Percentiles rank a stretch among this genome's conserved stretches.
Conservation (phyloP, 2,797 vertebrate species). For the Peromyscus aztecus region DNA sequence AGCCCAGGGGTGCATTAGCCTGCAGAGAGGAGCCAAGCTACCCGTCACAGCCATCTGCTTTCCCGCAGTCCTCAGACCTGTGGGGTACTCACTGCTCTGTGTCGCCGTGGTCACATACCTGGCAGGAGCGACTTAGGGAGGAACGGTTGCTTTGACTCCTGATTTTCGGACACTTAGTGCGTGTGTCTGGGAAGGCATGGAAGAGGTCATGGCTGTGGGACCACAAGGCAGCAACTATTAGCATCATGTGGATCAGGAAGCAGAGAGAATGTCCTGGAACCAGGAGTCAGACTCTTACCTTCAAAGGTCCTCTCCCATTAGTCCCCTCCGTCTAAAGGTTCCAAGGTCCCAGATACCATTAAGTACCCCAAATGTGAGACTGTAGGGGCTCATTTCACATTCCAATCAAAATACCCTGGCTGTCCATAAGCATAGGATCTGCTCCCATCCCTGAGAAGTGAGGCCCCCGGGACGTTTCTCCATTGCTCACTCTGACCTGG, state of each 20-base stretch:
- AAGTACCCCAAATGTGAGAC: neutral
- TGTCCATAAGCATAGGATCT: fast-evolving
- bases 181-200: neutral
- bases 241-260: neutral
- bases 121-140: neutral
- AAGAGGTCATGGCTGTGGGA: neutral
- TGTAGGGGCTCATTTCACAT: neutral
- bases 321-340: neutral
- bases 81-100: neutral
- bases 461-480: neutral
- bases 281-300: neutral
- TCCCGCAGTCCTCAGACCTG: neutral
- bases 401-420: neutral
- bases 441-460: neutral
- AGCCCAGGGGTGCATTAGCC: neutral
- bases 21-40: neutral
- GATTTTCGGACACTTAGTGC: neutral
- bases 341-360: neutral
- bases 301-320: neutral
- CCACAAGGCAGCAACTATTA: neutral
- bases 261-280: neutral
- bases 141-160: neutral
- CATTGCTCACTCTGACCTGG: no score
- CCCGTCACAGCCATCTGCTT: neutral
- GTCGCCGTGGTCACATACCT: no score